These are phyloP conservation scores for Oscheius sp. DNA, from an alignment of 1,140 invertebrate genomes.

Conservation along the genomic window DNA sequence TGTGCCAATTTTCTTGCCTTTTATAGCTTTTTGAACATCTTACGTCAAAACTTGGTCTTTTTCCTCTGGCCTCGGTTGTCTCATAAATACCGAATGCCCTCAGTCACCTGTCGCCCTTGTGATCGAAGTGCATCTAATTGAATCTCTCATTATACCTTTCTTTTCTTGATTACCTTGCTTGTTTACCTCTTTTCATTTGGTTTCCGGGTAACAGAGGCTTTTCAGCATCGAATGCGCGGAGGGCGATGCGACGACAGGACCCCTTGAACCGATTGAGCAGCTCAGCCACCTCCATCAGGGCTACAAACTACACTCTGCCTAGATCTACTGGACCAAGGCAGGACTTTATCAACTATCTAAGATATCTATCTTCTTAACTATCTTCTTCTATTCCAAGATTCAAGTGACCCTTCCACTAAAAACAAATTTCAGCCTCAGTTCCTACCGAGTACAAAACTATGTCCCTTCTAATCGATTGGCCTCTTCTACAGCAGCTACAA, in stretches of 20 bases:
- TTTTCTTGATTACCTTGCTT: not conserved
- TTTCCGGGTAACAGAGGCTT: too few species aligned
- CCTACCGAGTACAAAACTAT: not conserved
- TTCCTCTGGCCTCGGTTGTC: not conserved
- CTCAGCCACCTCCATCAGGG: not conserved
- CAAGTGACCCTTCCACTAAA: too few species aligned
- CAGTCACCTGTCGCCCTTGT: too few species aligned
- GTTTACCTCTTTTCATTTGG: too few species aligned
- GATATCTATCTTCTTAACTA: too few species aligned
- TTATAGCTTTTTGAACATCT: not conserved
- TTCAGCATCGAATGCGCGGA: not conserved
- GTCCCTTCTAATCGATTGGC: not conserved
- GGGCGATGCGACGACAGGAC: not conserved
- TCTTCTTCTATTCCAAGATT: not conserved
- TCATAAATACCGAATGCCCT: not conserved
- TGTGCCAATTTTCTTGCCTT: not conserved
- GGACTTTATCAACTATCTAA: too few species aligned
- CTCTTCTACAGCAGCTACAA: not conserved
- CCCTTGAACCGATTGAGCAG: not conserved
- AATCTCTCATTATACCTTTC: too few species aligned
- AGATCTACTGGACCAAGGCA: not conserved
- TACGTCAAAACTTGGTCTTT: not conserved
- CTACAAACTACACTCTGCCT: not conserved
- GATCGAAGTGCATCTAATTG: too few species aligned
- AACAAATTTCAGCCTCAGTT: not conserved